Conservation (phyloP, 2,888 invertebrate genomes). For the Chesias legatella region DNA sequence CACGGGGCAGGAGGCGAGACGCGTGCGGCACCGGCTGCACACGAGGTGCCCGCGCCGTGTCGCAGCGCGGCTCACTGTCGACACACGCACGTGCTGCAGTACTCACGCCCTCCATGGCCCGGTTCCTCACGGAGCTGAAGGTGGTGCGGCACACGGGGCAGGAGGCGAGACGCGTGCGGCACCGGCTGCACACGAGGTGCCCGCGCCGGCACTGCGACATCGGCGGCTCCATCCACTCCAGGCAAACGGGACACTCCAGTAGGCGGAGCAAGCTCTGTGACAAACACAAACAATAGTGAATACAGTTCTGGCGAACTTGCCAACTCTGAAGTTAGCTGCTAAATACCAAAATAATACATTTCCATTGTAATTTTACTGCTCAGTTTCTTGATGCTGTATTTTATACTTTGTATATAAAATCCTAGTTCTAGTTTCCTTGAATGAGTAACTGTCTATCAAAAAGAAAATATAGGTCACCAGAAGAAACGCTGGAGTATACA, state of each 20-base stretch:
- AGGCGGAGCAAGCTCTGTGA: conserved; percentile 60
- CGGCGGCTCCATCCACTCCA: conserved; percentile 82
- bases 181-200: conserved; percentile 80
- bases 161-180: conserved; percentile 74
- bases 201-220: conserved; percentile 83
- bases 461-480: too few species aligned
- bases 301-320: background rate
- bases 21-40: background rate
- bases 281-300: background rate
- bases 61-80: too few species aligned
- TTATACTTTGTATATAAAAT: too few species aligned
- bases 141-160: conserved; percentile 82
- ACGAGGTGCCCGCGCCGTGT: too few species aligned
- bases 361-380: too few species aligned
- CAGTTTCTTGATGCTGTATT: too few species aligned
- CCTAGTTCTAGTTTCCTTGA: too few species aligned
- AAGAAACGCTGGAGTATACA: too few species aligned
- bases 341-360: too few species aligned
- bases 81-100: background rate
- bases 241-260: conserved; percentile 83
- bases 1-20: background rate
- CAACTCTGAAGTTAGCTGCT: too few species aligned
- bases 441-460: too few species aligned
- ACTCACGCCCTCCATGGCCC: conserved; percentile 76
- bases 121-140: conserved; percentile 72